These are phyloP conservation scores for Drosophila greeni DNA, from an alignment of 2,888 invertebrate species.

Conservation along the genomic window DNA sequence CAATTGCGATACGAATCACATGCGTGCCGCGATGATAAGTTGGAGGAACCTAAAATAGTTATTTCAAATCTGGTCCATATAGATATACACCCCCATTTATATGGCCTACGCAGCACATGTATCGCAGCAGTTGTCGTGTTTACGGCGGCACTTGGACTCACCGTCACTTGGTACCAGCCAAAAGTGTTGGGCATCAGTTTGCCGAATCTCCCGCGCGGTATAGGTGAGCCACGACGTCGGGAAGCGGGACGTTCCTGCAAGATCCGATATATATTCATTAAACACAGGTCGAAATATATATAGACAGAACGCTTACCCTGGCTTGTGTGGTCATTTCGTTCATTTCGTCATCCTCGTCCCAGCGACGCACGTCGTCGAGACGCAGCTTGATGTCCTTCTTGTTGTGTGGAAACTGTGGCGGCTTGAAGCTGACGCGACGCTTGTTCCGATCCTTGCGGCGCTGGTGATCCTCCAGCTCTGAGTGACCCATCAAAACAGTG, in stretches of 20 bases:
- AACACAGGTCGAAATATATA: no score
- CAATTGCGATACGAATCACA: slow-evolving; percentile 9
- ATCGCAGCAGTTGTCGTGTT: background rate
- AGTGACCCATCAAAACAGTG: background rate
- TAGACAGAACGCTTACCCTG: slow-evolving; percentile 41
- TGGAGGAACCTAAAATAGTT: slow-evolving; percentile 13
- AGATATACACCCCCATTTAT: slow-evolving; percentile 11
- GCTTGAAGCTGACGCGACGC: slow-evolving; percentile 78
- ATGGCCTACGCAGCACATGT: slow-evolving; percentile 1
- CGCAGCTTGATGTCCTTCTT: slow-evolving; percentile 60
- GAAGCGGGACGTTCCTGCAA: slow-evolving; percentile 60
- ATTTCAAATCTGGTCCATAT: slow-evolving; percentile 22
- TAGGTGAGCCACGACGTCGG: slow-evolving; percentile 59
- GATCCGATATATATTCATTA: background rate
- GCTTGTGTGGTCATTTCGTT: slow-evolving; percentile 61
- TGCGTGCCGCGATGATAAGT: slow-evolving; percentile 1
- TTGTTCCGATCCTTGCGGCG: slow-evolving; percentile 74
- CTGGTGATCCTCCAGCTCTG: slow-evolving; percentile 72
- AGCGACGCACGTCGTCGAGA: slow-evolving; percentile 64
- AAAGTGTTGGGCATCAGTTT: slow-evolving; percentile 77
- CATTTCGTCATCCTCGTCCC: slow-evolving; percentile 78
- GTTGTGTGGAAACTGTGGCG: slow-evolving; percentile 65
- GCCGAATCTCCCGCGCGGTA: slow-evolving; percentile 72
- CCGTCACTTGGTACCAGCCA: slow-evolving; percentile 86
- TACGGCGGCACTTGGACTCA: slow-evolving; percentile 58